Evolutionary conservation across 1,140 invertebrate species (phyloP), one percentile per base, ranked within the genome.

Genomic region (Bombus impatiens): DNA sequence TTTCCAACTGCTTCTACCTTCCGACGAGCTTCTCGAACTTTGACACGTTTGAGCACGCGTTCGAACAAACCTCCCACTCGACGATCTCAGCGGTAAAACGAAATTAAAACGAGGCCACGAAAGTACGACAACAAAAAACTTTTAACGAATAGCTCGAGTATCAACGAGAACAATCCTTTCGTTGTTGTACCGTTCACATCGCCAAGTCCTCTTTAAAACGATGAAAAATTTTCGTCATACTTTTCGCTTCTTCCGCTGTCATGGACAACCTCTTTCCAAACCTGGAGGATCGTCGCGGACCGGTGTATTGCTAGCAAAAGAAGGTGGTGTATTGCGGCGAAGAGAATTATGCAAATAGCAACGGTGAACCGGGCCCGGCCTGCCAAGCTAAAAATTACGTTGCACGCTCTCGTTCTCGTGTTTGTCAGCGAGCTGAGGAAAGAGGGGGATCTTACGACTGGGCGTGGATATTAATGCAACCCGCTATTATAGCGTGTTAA

Each of bases 401-500:
- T 42, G 53, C 15, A 42, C 37, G 5, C 40, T 35, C 22, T 12
- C 42, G 53, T 42, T 62, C 18, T 57, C 75, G 37, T 78, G 28
- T 32, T 57, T 42, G 81, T 47, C 74, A 10, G 8, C 40, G 57
- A 37, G 13, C 22, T 25, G 28, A n/a, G 25, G 28, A 13, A 42
- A 25, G 28, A 28, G 5, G 13, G 32, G 32, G 59, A 78, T 78
- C 75, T 78, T 35, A 53, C 10, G 42, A 9, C n/a, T 3, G 10
- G 78, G 44, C 57, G 57, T 22, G 22, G 42, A 76, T 75, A 37
- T 86, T 76, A 70, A 68, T 65, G 84, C 70, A 32, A 13, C 22
- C 22, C 2, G 77, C 76, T 82, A 86, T 83, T 86, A 86, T 76
- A 83, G 74, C 81, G 47, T 82, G 72, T 82, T 86, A 86, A 76